Percentiles rank a stretch among this genome's conserved stretches.
Evolutionary conservation across 2,888 invertebrate species (phyloP).

Genomic region (Ochlodes sylvanus): DNA sequence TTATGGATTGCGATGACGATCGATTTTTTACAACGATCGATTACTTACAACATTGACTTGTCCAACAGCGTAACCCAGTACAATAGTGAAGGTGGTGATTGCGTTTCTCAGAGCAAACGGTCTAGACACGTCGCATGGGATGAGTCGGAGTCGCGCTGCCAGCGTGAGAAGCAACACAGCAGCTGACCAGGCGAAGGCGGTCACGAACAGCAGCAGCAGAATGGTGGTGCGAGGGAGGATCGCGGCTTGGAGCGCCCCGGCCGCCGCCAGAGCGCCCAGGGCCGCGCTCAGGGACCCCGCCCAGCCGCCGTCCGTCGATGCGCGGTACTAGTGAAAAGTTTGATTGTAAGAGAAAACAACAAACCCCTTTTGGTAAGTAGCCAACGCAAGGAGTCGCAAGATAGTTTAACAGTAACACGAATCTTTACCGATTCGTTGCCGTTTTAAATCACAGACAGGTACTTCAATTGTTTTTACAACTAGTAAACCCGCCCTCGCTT

Average conservation of each 20-base stretch:
- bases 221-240: conserved; percentile 94
- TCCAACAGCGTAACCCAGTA: conserved; percentile 94
- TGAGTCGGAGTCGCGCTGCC: conserved; percentile 92
- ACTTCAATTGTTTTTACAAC: no score
- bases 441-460: no score
- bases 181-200: conserved; percentile 96
- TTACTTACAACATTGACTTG: conserved; percentile 96
- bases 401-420: no score
- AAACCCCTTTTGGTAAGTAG: no score
- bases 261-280: conserved; percentile 90
- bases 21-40: no score
- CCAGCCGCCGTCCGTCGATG: conserved; percentile 94
- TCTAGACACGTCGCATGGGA: conserved; percentile 94
- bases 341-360: no score
- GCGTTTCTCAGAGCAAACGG: conserved; percentile 93
- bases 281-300: conserved; percentile 92
- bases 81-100: conserved; percentile 94
- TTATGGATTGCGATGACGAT: no score
- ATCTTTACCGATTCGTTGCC: no score
- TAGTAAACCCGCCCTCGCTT: no score
- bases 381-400: no score
- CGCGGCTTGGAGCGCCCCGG: conserved; percentile 90
- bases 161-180: conserved; percentile 93
- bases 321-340: conserved; percentile 88
- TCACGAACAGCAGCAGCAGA: conserved; percentile 92